Base-by-base conservation (phyloP, 2,113 vertebrate species). In the Onychorhynchus coronatus region DNA sequence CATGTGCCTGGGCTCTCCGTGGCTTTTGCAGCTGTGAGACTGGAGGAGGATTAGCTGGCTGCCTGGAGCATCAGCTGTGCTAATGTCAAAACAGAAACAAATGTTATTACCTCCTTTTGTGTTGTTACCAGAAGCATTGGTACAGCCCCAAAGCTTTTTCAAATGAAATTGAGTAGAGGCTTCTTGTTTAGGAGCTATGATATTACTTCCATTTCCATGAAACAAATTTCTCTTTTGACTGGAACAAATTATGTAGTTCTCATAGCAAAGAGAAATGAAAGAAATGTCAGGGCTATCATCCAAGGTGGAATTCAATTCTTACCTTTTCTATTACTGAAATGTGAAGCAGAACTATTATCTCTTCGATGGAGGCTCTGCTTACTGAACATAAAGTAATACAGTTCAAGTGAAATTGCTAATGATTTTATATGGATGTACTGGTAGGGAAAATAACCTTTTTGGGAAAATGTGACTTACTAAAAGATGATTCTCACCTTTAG, bases 211-310 rank as follows among this genome's bases (percentile, higher is more conserved):
- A 22, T 71, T 85, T 95, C 24, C 27, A 16, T 61, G 47, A 28
- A 78, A 93, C 19, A 85, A 12, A 82, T 91, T 96, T 96, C 59
- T 50, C 23, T 70, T 94, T 91, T 94, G 81, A 90, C 74, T 85
- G 59, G 42, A 90, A 84, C 19, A 82, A 93, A 77, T 95, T 63
- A 80, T 14, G 65, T 82, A 58, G 52, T 56, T 58, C 62, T 88
- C 21, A 21, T 39, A 50, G 75, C 30, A 80, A 62, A 83, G 79
- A 83, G 65, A 91, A 93, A 83, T 80, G 61, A 73, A 88, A 80
- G 78, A 84, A 90, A 70, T 91, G 47, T 25, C 67, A 86, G 72
- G 63, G 72, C 39, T 93, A 80, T 83, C 47, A 88, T 55, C 85
- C 53, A 70, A 82, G 46, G 55, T 63, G 30, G 63, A 85, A 94